These are phyloP conservation scores for Pogonophryne albipinna DNA, from an alignment of 2,797 vertebrate species.

Conservation along the genomic window DNA sequence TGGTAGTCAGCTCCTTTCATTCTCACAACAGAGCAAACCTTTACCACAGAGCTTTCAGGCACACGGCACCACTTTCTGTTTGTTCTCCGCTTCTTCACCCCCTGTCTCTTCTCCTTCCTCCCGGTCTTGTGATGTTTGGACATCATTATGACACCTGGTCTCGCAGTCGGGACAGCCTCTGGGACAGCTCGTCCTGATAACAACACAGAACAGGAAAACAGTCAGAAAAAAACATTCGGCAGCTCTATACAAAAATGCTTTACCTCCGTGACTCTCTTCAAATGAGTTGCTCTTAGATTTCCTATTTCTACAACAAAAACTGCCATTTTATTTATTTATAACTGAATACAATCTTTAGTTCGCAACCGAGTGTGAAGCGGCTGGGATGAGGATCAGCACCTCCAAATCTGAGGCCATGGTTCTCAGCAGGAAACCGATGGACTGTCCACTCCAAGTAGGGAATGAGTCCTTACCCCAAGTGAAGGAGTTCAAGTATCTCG, in stretches of 20 bases:
- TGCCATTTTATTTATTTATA: too few species aligned
- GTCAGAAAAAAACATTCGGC: not conserved
- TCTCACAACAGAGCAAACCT: slow-evolving; percentile 20
- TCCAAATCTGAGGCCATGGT: too few species aligned
- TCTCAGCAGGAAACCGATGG: too few species aligned
- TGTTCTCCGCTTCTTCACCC: slow-evolving; percentile 1
- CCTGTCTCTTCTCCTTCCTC: slow-evolving; percentile 16
- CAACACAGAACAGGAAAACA: not conserved
- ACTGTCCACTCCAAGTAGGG: too few species aligned
- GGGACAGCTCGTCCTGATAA: slow-evolving; percentile 74
- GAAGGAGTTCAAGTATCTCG: too few species aligned
- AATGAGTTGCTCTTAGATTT: too few species aligned
- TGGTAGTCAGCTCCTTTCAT: not conserved
- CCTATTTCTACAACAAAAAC: too few species aligned
- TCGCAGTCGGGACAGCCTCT: slow-evolving; percentile 75
- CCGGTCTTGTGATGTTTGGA: not conserved
- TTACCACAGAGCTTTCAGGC: slow-evolving; percentile 24
- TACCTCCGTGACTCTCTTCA: too few species aligned
- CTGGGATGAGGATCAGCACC: too few species aligned
- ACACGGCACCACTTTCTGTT: slow-evolving; percentile 15
- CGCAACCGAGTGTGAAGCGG: too few species aligned
- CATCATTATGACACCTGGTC: slow-evolving; percentile 65
- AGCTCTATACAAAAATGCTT: not conserved
- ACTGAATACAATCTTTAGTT: too few species aligned
- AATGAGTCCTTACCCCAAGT: too few species aligned